A percentile compares a stretch with the other conserved stretches of the same genome.
These are phyloP conservation scores for Epinephelus coioides DNA, from an alignment of 2,797 vertebrate genomes.

Conservation along the genomic window DNA sequence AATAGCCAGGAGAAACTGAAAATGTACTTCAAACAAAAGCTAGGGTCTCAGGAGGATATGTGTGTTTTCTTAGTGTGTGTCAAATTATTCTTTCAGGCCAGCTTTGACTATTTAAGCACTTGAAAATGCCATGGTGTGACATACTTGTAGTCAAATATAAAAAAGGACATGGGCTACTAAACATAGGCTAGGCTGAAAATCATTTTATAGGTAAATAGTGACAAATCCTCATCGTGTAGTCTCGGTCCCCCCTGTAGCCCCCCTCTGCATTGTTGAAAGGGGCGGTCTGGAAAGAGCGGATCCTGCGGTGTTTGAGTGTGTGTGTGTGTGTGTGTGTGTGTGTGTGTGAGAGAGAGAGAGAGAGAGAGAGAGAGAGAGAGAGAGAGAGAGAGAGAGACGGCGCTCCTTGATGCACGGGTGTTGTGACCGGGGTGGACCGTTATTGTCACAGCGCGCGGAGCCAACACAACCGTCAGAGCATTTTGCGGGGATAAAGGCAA, in stretches of 20 bases:
- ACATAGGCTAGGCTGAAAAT: not conserved
- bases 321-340: not conserved
- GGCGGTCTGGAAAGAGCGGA: conserved; percentile 85
- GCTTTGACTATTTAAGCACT: too few relatives aligned
- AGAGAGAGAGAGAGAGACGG: conserved; percentile 32
- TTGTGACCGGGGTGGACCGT: conserved; percentile 50
- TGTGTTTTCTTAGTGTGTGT: not conserved
- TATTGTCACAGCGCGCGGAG: conserved; percentile 57
- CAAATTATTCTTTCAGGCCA: not conserved
- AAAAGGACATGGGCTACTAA: not conserved
- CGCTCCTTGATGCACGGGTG: conserved; percentile 58
- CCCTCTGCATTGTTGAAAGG: conserved; percentile 75
- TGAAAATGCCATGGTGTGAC: not conserved
- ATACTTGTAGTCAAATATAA: not conserved
- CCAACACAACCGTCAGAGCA: conserved; percentile 6
- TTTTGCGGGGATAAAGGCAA: conserved; percentile 21
- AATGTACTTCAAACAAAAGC: too few relatives aligned
- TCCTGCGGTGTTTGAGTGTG: conserved; percentile 59
- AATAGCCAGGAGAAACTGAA: too few relatives aligned
- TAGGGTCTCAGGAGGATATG: too few relatives aligned
- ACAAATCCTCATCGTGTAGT: conserved; percentile 51
- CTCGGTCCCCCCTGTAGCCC: conserved; percentile 65
- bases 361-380: conserved; percentile 48
- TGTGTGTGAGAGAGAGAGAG: conserved; percentile 31
- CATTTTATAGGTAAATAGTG: not conserved